Evolutionary conservation across 2,888 invertebrate genomes (phyloP).

Genomic region (Machimus rusticus): DNA sequence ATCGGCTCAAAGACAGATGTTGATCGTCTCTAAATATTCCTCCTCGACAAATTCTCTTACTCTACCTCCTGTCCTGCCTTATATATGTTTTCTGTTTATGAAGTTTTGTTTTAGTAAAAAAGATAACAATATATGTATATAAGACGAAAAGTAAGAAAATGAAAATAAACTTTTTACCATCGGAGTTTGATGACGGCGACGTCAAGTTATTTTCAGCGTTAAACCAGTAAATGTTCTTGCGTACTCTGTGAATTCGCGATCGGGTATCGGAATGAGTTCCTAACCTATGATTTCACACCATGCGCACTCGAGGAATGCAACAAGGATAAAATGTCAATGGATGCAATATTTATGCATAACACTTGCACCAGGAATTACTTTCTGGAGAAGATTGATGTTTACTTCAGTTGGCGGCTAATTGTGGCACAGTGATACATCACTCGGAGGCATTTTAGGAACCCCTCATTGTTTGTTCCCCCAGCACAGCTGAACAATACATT

Average conservation of each 20-base stretch:
- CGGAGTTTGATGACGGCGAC: slow-evolving; percentile 6
- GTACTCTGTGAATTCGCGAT: neutral
- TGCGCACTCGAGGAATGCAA: neutral
- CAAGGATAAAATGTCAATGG: neutral
- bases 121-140: neutral
- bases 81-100: slow-evolving; percentile 16
- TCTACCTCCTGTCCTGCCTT: slow-evolving; percentile 8
- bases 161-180: slow-evolving; percentile 10
- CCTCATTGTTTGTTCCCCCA: neutral
- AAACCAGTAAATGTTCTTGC: neutral
- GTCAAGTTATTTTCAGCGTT: slow-evolving; percentile 19
- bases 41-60: neutral
- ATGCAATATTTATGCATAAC: neutral
- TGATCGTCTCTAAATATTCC: slow-evolving; percentile 2
- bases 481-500: neutral
- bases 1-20: slow-evolving; percentile 10
- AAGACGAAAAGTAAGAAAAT: neutral
- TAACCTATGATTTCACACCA: neutral
- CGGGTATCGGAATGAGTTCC: neutral
- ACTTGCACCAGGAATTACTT: neutral
- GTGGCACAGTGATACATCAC: neutral
- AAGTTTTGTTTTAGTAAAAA: neutral
- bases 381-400: neutral
- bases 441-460: neutral
- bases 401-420: neutral